Evolutionary conservation across 1,140 invertebrate species (phyloP).

Genomic region (Ephestia elutella): DNA sequence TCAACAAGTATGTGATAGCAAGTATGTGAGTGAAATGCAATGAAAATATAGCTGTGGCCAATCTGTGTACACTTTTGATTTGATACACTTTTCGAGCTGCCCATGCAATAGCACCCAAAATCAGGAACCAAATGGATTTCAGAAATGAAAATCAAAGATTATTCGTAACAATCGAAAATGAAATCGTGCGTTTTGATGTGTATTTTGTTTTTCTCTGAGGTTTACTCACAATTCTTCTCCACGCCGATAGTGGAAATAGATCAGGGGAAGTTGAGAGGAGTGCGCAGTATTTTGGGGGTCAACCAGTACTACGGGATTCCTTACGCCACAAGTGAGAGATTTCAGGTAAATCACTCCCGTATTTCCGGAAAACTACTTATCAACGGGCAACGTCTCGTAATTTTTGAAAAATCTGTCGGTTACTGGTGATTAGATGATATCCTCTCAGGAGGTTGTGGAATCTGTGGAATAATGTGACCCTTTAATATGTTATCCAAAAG

Average conservation of each 20-base stretch:
- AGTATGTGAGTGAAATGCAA: no score
- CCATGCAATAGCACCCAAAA: background rate
- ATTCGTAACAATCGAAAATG: background rate
- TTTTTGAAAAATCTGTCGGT: no score
- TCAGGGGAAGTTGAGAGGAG: slow-evolving; percentile 40
- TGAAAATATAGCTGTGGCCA: no score
- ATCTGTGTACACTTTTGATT: no score
- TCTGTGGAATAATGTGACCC: no score
- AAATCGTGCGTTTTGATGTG: background rate
- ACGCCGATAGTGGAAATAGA: slow-evolving; percentile 33
- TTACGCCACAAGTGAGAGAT: slow-evolving; percentile 41
- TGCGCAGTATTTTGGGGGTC: slow-evolving; percentile 31
- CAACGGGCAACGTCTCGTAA: no score
- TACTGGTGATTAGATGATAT: no score
- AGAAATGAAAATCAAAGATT: background rate
- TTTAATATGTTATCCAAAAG: no score
- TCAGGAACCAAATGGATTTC: background rate
- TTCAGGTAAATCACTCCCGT: slow-evolving; percentile 34
- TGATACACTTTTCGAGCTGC: no score
- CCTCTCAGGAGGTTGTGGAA: no score
- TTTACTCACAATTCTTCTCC: background rate
- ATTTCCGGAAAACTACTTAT: no score
- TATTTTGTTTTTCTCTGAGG: background rate
- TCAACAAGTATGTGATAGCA: no score
- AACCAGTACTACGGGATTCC: slow-evolving; percentile 47